Conservation (phyloP, 1,140 invertebrate genomes). For the Drosophila subobscura region DNA sequence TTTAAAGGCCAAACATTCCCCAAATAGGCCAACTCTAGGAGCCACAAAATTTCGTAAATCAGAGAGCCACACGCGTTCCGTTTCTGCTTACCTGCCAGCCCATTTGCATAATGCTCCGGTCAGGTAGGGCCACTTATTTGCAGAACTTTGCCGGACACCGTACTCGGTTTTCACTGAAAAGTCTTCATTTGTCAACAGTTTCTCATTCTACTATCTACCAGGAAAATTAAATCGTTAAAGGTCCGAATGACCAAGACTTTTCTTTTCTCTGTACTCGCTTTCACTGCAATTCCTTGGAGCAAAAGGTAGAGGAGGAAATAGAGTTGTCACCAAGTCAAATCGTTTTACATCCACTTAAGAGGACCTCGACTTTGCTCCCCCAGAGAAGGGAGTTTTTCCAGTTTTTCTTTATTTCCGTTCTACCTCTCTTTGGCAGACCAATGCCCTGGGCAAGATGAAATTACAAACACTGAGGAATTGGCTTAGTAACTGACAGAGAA, state of each 20-base stretch:
- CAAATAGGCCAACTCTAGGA: no score
- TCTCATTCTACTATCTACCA: conserved; percentile 44
- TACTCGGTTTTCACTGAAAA: conserved; percentile 32
- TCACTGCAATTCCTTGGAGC: not conserved
- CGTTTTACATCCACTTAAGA: not conserved
- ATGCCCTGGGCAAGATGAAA: conserved; percentile 41
- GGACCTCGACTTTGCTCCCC: not conserved
- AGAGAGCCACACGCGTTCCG: not conserved
- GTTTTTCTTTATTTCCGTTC: conserved; percentile 18
- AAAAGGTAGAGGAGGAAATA: conserved; percentile 19
- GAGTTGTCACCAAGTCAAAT: conserved; percentile 41
- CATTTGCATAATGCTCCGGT: conserved; percentile 29
- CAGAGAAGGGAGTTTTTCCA: conserved; percentile 1
- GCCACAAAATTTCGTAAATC: not conserved
- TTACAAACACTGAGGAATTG: conserved; percentile 54
- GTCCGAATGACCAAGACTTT: conserved; percentile 38
- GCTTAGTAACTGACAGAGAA: conserved; percentile 15
- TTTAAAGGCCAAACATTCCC: not conserved
- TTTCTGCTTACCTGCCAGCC: conserved; percentile 1
- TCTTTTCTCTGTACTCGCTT: conserved; percentile 5
- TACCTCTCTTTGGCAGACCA: no score
- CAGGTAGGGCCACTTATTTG: conserved; percentile 10
- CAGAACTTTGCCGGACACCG: not conserved
- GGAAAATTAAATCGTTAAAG: conserved; percentile 31
- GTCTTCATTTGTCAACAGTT: conserved; percentile 56